Evolutionary conservation across 92 coral and sea anemone genomes (phyloP).

Genomic region (Micromussa lordhowensis): DNA sequence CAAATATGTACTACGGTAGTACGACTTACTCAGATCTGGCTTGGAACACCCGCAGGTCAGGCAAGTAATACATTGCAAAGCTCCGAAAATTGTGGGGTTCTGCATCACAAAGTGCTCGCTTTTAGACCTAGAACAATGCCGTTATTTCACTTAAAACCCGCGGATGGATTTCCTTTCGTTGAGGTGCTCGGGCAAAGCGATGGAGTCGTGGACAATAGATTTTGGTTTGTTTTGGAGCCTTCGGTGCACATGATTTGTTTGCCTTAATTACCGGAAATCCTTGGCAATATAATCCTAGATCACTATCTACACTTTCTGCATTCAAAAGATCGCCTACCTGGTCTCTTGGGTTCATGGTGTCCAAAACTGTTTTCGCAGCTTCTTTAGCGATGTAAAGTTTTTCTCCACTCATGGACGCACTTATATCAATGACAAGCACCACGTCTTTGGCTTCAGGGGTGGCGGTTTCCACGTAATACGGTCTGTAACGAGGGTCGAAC

Average conservation of each 20-base stretch:
- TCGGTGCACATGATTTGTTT: background rate
- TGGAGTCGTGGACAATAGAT: background rate
- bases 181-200: background rate
- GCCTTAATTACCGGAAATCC: no score
- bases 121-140: no score
- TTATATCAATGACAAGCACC: constrained; percentile 66
- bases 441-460: constrained; percentile 70
- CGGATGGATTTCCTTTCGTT: no score
- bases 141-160: no score
- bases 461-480: constrained; percentile 69
- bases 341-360: constrained; percentile 65
- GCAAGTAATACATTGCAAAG: background rate
- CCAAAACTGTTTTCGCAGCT: constrained; percentile 64
- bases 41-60: background rate
- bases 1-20: no score
- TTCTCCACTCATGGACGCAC: constrained; percentile 65
- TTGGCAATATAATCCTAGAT: no score
- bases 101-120: no score
- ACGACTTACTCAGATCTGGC: no score
- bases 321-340: constrained; percentile 40
- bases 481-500: constrained; percentile 64
- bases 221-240: background rate
- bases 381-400: constrained; percentile 35
- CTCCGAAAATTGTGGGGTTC: background rate
- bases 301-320: background rate